phyloP scores from a whole-genome alignment of 2,888 invertebrate species.

The Melinaea marsaeus region DNA sequence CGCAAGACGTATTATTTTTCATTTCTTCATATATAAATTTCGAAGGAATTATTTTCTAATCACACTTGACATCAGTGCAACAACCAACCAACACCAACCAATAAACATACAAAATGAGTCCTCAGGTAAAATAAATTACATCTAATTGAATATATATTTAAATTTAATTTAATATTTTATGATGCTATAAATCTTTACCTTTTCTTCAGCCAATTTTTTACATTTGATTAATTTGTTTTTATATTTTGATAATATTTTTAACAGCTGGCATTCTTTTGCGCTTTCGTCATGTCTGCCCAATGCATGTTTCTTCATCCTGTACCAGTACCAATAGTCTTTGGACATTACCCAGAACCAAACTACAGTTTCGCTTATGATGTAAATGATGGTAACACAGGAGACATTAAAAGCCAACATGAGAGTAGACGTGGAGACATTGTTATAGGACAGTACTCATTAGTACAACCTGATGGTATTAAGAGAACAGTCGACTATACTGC shows the following conservation, averaged over 20 bases:
- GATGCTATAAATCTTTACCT: too few relatives aligned
- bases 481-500: constrained; percentile 77
- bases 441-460: constrained; percentile 73
- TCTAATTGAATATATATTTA: background rate
- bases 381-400: constrained; percentile 73
- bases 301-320: constrained; percentile 59
- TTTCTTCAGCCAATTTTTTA: background rate
- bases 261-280: constrained; percentile 34
- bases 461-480: constrained; percentile 75
- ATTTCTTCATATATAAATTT: constrained; percentile 67
- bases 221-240: background rate
- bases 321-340: constrained; percentile 35
- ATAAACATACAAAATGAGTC: constrained; percentile 31
- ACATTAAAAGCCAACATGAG: constrained; percentile 75
- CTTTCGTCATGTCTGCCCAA: constrained; percentile 53
- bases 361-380: constrained; percentile 78
- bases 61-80: constrained; percentile 45
- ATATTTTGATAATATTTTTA: constrained; percentile 13
- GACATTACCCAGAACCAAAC: constrained; percentile 35
- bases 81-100: constrained; percentile 31
- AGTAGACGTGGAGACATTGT: constrained; percentile 71
- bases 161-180: background rate
- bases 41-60: constrained; percentile 38
- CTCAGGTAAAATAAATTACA: constrained; percentile 31
- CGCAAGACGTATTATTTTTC: constrained; percentile 65